Conservation (phyloP, 2,888 invertebrate genomes). For the Rhagonycha fulva region DNA sequence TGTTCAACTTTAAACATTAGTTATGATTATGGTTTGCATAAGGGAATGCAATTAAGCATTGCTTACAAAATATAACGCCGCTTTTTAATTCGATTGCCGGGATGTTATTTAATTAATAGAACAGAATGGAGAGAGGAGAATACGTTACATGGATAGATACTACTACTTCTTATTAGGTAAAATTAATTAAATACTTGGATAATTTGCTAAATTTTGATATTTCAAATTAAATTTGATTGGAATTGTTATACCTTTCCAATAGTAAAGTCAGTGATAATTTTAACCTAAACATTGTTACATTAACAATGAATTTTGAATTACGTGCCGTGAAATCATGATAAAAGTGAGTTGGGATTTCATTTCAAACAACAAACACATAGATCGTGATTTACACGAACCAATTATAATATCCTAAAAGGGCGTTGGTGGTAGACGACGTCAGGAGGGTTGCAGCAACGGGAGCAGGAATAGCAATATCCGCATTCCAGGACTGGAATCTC, state of each 20-base stretch:
- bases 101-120: neutral
- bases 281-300: neutral
- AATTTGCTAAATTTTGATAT: neutral
- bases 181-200: neutral
- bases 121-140: no score
- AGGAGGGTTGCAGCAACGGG: slow-evolving; percentile 32
- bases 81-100: neutral
- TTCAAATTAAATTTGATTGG: neutral
- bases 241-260: neutral
- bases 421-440: slow-evolving; percentile 29
- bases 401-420: slow-evolving; percentile 41
- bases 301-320: slow-evolving; percentile 4
- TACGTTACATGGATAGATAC: no score
- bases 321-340: slow-evolving; percentile 14
- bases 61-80: neutral
- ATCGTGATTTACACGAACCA: slow-evolving; percentile 44
- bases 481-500: slow-evolving; percentile 53
- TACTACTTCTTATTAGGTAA: neutral
- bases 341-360: slow-evolving; percentile 29
- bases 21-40: neutral
- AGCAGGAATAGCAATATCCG: slow-evolving; percentile 51
- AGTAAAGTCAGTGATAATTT: neutral
- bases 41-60: neutral
- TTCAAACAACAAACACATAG: slow-evolving; percentile 28
- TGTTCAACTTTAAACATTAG: neutral